These are phyloP conservation scores for Mormyrops attenuatus DNA, from an alignment of 2,797 vertebrate genomes.

Conservation along the genomic window DNA sequence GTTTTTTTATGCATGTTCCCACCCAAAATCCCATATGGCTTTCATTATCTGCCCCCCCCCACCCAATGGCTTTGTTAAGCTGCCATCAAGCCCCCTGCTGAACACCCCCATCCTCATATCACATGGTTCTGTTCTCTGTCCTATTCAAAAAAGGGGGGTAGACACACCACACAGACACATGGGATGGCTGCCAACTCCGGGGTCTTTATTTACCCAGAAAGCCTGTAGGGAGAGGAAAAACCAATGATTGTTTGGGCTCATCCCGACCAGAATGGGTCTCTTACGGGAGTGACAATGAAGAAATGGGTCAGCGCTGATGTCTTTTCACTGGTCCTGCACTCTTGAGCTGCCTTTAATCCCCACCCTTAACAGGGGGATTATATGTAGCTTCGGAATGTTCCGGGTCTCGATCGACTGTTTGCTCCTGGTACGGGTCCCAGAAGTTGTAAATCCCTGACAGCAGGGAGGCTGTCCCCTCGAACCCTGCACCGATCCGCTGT, in stretches of 20 bases:
- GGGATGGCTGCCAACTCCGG: not conserved
- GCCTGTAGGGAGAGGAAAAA: not conserved
- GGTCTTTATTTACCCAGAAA: not conserved
- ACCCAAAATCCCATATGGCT: not conserved
- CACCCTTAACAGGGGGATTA: not conserved
- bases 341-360: conserved; percentile 2
- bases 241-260: not conserved
- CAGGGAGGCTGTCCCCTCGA: not conserved
- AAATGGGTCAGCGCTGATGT: not conserved
- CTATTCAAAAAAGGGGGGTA: not conserved
- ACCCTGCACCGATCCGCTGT: not conserved
- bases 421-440: not conserved
- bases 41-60: not conserved
- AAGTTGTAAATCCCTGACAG: not conserved
- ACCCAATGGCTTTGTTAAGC: not conserved
- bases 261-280: not conserved
- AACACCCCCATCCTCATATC: not conserved
- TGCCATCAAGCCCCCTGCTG: not conserved
- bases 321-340: not conserved
- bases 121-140: not conserved
- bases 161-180: not conserved
- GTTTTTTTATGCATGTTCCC: not conserved
- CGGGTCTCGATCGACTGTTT: not conserved
- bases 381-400: not conserved
- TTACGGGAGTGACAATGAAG: not conserved